A percentile compares a stretch with the other conserved stretches of the same genome.
Conservation (phyloP, 92 coral and sea anemone genomes). For the Porites cylindrica region DNA sequence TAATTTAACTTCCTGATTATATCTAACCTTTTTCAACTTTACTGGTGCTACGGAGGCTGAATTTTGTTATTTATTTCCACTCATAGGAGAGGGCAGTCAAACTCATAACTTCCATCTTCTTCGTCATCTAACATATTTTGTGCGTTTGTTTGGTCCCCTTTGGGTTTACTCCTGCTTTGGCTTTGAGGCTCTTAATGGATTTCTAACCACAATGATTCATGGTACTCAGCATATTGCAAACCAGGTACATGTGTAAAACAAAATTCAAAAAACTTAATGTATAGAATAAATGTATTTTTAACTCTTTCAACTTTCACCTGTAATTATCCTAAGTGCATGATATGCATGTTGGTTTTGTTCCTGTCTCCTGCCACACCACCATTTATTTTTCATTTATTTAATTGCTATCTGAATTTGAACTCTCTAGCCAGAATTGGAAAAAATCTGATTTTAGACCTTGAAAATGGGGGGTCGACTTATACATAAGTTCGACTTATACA, state of each 20-base stretch:
- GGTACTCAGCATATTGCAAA: slow-evolving; percentile 57
- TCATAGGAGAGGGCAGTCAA: slow-evolving; percentile 41
- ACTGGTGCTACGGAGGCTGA: too few relatives aligned
- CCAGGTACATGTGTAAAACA: slow-evolving; percentile 33
- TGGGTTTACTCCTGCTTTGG: slow-evolving; percentile 66
- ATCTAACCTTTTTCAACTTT: too few relatives aligned
- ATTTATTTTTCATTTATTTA: too few relatives aligned
- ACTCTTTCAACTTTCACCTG: not conserved
- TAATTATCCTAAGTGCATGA: too few relatives aligned
- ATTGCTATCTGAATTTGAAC: too few relatives aligned
- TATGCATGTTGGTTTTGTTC: too few relatives aligned
- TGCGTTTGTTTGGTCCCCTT: slow-evolving; percentile 52
- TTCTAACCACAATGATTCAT: slow-evolving; percentile 57
- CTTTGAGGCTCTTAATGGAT: slow-evolving; percentile 66
- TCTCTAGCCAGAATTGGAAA: too few relatives aligned
- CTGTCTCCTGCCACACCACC: too few relatives aligned
- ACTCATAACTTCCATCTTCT: slow-evolving; percentile 59
- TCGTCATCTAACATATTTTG: slow-evolving; percentile 55
- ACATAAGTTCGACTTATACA: too few relatives aligned
- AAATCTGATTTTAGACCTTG: too few relatives aligned
- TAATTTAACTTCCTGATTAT: too few relatives aligned
- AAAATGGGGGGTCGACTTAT: too few relatives aligned
- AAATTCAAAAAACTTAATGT: not conserved
- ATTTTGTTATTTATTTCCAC: not conserved
- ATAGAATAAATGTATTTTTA: not conserved